phyloP scores from a whole-genome alignment of 2,888 invertebrate species.

The Drosophila mettleri region DNA sequence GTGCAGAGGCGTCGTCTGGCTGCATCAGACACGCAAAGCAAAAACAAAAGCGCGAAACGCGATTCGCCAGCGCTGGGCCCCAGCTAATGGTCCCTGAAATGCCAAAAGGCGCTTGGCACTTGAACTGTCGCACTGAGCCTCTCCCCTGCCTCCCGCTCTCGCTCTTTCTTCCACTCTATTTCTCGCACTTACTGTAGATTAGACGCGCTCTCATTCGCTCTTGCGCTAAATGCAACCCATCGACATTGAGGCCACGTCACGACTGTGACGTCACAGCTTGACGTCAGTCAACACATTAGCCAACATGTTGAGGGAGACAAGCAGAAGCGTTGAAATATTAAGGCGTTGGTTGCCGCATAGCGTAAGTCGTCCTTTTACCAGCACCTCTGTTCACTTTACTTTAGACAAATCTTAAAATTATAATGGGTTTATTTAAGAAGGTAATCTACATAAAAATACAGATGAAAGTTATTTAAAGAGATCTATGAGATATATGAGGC shows the following conservation, averaged over 20 bases:
- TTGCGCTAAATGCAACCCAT: constrained; percentile 8
- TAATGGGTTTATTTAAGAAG: neutral
- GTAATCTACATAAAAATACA: neutral
- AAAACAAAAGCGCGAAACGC: constrained; percentile 14
- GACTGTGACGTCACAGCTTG: constrained; percentile 68
- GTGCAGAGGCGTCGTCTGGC: constrained; percentile 53
- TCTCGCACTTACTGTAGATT: neutral
- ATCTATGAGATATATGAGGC: too few relatives aligned
- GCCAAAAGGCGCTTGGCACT: constrained; percentile 65
- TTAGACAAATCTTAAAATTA: neutral
- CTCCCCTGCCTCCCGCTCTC: neutral
- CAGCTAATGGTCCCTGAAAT: constrained; percentile 67
- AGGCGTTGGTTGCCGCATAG: constrained; percentile 28
- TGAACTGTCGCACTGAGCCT: constrained; percentile 36
- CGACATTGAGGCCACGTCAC: constrained; percentile 60
- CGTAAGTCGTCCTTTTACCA: neutral
- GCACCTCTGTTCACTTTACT: neutral
- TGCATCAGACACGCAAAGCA: constrained; percentile 49
- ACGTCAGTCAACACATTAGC: constrained; percentile 65
- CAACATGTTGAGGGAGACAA: constrained; percentile 23
- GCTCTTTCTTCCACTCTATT: constrained; percentile 1
- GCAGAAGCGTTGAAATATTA: constrained; percentile 32
- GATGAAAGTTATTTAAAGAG: too few relatives aligned
- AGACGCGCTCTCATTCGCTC: neutral
- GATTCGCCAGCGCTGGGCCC: constrained; percentile 12